A percentile compares a stretch with the other conserved stretches of the same genome.
phyloP scores from a whole-genome alignment of 2,113 vertebrate species.

The Lagopus leucura region DNA sequence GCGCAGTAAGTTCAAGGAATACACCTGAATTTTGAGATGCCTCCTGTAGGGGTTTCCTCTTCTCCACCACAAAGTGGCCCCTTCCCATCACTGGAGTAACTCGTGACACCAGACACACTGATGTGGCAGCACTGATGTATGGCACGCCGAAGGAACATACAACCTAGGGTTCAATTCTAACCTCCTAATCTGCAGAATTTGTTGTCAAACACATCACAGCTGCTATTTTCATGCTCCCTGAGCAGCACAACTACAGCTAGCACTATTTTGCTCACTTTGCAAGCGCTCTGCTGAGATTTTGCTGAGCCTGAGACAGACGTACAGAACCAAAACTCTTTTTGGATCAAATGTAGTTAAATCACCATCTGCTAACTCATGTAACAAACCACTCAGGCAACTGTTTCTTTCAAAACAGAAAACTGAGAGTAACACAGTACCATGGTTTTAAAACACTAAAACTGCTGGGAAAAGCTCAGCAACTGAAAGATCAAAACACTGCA shows the following conservation, averaged over 20 bases:
- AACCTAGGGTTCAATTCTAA: background rate
- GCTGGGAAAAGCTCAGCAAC: background rate
- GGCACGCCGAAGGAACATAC: background rate
- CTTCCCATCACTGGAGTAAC: background rate
- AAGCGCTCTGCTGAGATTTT: conserved; percentile 4
- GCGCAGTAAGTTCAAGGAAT: background rate
- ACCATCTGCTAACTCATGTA: conserved; percentile 38
- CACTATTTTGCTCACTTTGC: background rate
- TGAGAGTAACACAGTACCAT: conserved; percentile 16
- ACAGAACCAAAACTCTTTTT: background rate
- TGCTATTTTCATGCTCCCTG: background rate
- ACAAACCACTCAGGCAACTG: conserved; percentile 14
- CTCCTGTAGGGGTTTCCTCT: background rate
- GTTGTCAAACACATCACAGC: background rate
- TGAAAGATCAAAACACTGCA: conserved; percentile 14
- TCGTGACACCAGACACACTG: background rate
- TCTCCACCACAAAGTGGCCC: background rate
- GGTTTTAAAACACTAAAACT: conserved; percentile 8
- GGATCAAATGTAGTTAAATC: background rate
- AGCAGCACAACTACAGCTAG: background rate
- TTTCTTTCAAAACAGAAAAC: conserved; percentile 26
- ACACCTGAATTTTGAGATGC: background rate
- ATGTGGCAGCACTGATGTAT: fast-evolving
- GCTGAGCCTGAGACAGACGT: background rate
- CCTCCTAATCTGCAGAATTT: background rate